These are phyloP conservation scores for Tylochromis polylepis DNA, from an alignment of 2,113 vertebrate genomes.

Conservation along the genomic window DNA sequence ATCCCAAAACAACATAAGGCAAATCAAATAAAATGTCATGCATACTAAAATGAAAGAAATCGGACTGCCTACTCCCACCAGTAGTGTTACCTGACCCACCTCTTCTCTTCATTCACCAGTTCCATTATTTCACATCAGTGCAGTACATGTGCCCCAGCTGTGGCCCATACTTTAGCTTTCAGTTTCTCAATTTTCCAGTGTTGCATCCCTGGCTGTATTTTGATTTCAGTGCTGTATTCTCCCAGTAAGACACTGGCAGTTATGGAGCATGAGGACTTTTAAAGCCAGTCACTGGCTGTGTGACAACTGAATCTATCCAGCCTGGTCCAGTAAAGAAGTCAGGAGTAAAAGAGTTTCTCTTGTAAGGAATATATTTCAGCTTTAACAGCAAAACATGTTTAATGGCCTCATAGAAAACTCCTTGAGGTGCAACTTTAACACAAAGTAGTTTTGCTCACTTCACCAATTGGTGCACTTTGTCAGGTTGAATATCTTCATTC, in stretches of 20 bases:
- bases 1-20: background rate
- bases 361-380: background rate
- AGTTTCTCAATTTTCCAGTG: background rate
- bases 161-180: accelerated
- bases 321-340: background rate
- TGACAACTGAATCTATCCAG: background rate
- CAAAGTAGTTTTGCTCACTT: background rate
- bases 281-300: background rate
- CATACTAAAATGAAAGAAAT: background rate
- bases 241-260: background rate
- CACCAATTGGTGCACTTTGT: background rate
- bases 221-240: background rate
- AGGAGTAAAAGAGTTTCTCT: background rate
- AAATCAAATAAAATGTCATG: background rate
- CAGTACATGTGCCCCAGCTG: background rate
- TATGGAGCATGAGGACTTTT: background rate
- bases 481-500: background rate
- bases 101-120: background rate
- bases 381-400: background rate
- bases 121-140: background rate
- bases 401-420: background rate
- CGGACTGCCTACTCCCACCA: background rate
- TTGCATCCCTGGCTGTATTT: background rate
- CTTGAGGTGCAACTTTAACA: background rate
- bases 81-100: background rate